phyloP scores from a whole-genome alignment of 2,113 vertebrate species.

The Delphinus delphis region DNA sequence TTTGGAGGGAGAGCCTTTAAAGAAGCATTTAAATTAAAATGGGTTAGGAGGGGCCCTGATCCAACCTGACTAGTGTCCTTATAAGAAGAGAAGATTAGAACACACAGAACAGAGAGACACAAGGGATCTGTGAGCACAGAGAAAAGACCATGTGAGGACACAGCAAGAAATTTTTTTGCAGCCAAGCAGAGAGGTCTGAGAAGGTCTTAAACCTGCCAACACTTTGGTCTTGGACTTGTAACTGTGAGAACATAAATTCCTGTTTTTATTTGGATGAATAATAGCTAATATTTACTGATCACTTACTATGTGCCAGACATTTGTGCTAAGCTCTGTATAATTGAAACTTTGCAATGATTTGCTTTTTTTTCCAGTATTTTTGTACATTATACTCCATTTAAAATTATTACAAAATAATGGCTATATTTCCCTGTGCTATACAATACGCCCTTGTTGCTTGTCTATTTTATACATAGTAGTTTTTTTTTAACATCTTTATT shows the following conservation, averaged over 20 bases:
- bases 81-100: neutral
- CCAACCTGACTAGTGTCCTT: neutral
- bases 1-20: neutral
- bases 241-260: neutral
- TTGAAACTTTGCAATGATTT: too few relatives aligned
- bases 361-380: too few relatives aligned
- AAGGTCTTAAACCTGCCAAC: neutral
- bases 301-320: too few relatives aligned
- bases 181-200: neutral
- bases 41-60: neutral
- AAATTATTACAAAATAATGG: too few relatives aligned
- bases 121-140: neutral
- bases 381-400: too few relatives aligned
- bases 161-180: neutral
- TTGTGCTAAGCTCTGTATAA: too few relatives aligned
- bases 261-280: neutral
- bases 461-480: too few relatives aligned
- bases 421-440: too few relatives aligned
- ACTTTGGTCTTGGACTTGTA: neutral
- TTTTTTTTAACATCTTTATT: too few relatives aligned
- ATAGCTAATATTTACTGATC: too few relatives aligned
- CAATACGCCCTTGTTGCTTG: too few relatives aligned
- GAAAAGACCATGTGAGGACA: neutral
- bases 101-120: neutral
- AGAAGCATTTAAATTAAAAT: neutral